A percentile compares a stretch with the other conserved stretches of the same genome.
phyloP scores from a whole-genome alignment of 2,113 vertebrate genomes.

The Tapirus terrestris region DNA sequence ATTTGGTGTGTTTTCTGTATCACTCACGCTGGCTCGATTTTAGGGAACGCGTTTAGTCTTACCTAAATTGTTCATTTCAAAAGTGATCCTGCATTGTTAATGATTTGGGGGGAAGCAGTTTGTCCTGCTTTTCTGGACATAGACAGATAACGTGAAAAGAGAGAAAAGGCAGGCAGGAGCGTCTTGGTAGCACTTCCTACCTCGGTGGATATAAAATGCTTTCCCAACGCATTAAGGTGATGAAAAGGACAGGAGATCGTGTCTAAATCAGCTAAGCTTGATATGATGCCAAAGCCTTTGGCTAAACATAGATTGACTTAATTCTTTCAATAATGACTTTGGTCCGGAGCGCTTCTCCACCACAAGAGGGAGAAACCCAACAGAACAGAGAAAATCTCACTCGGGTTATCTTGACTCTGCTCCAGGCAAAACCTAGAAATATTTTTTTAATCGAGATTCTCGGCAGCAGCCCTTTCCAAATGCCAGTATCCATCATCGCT shows the following conservation, averaged over 20 bases:
- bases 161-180: not conserved
- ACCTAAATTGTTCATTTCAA: rapidly evolving
- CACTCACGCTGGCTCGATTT: not conserved
- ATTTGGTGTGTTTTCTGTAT: not conserved
- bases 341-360: conserved; percentile 87
- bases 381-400: conserved; percentile 88
- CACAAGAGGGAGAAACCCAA: conserved; percentile 88
- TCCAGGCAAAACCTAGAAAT: conserved; percentile 91
- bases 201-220: conserved; percentile 75
- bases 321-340: conserved; percentile 91
- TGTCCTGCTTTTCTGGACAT: conserved; percentile 75
- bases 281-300: conserved; percentile 88
- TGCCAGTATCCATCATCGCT: conserved; percentile 98
- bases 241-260: conserved; percentile 84
- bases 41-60: not conserved
- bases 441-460: conserved; percentile 93
- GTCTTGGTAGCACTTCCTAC: conserved; percentile 23
- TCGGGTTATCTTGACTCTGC: conserved; percentile 88
- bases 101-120: conserved; percentile 52
- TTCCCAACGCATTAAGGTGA: conserved; percentile 81
- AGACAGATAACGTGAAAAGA: conserved; percentile 34
- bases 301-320: conserved; percentile 90
- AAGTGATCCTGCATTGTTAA: conserved; percentile 44
- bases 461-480: conserved; percentile 93
- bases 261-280: conserved; percentile 86